Base-by-base conservation (phyloP, 2,113 vertebrate genomes). In the Bufo bufo region DNA sequence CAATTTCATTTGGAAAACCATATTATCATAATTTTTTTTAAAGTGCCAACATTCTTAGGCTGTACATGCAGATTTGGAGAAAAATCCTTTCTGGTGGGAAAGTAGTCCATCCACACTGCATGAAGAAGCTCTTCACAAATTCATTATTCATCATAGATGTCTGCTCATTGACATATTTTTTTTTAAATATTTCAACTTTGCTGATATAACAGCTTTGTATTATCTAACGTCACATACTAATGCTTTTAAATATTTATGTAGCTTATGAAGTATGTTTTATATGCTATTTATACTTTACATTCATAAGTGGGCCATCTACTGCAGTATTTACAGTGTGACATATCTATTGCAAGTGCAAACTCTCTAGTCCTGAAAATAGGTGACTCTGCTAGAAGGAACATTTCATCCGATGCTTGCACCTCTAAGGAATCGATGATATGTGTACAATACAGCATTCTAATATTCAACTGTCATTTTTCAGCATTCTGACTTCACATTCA, bases 401-500 rank as follows among this genome's bases (percentile, higher is more conserved):
- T 69, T 65, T n/a, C 10, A 71, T 20, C 23, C n/a, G 50, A 84
- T 74, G 69, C 43, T 43, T 87, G 77, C 77, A 71, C 77, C 20
- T 47, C 23, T 69, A 69, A 80, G 20, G 49, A 66, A 77, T 86
- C 61, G 80, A 11, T 79, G 75, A 86, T 79, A 66, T 66, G 77
- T 66, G n/a, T 86, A 77, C n/a, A 87, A 47, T 74, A 74, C 23
- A 85, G n/a, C 23, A 52, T 23, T 72, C 50, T 52, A 43, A 87
- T 58, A 54, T 79, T 87, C 65, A 87, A 23, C 54, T 75, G 50
- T 75, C 83, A 84, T 54, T 43, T 33, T 72, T 71, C 65, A 58
- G 63, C 65, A 87, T 81, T 91, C 80, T 72, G 75, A 86, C 86
- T 82, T 63, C 82, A 90, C 90, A 90, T 89, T 92, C 90, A 92